Evolutionary conservation across 2,113 vertebrate genomes (phyloP), one percentile per base, ranked within the genome.

Genomic region (Pituophis catenifer): DNA sequence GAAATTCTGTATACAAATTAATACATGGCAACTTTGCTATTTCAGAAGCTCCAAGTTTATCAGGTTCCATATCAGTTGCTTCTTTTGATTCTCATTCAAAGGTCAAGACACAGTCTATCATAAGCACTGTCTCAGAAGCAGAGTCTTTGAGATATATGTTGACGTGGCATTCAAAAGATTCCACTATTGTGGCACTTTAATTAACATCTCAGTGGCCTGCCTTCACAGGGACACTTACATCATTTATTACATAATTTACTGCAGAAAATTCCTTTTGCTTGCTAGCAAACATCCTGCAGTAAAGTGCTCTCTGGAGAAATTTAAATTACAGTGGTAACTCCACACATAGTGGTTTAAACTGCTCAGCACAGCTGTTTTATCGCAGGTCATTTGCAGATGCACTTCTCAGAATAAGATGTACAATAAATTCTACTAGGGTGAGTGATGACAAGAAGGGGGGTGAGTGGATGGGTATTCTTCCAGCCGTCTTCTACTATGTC

Each of bases 251-350:
- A 58, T 9, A 89, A 89, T 89, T 85, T 89, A 58, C 33, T 89
- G 88, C 50, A 53, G 54, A 11, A 85, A 23, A 70, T n/a, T 89
- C 17, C 38, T 75, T 85, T 50, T 29, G 65, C 75, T 89, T 57
- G 88, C 87, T 75, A 23, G 8, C 50, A 81, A 38, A 85, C 23
- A 33, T 85, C 38, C 53, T 89, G 87, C 87, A 92, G 87, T 44
- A 44, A 89, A 57, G 17, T 81, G 53, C 53, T 89, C 88, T 75
- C 92, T 33, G 24, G 65, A 92, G 92, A 57, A 89, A 81, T 85
- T 85, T 89, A 89, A 92, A 89, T 89, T 75, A 89, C 92, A 50
- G 62, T 92, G 50, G 91, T 38, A 81, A 81, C 86, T 89, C 55
- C 38, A 81, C 23, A 92, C 12, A 57, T 15, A 89, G 62, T 75